Evolutionary conservation across 2,888 invertebrate genomes (phyloP).

Genomic region (Caenorhabditis auriculariae): DNA sequence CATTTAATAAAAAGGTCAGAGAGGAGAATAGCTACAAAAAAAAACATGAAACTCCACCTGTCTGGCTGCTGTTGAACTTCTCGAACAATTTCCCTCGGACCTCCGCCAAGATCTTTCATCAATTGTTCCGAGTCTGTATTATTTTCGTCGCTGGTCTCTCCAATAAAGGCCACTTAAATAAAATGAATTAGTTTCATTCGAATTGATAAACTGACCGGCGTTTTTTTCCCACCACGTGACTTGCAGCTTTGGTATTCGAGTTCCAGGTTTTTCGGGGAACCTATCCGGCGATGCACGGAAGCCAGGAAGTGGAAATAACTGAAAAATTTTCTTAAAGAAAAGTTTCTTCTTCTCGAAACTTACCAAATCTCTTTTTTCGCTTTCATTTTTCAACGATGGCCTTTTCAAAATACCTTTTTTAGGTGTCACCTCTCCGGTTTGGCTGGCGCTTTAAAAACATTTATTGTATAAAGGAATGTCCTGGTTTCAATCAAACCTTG

Average conservation of each 20-base stretch:
- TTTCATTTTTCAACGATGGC: constrained; percentile 21
- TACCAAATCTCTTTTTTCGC: not conserved
- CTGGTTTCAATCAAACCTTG: constrained; percentile 18
- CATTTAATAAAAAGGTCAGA: not conserved
- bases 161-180: constrained; percentile 57
- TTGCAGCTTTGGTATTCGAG: constrained; percentile 49
- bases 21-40: not conserved
- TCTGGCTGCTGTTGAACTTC: constrained; percentile 1
- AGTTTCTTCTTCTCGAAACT: not conserved
- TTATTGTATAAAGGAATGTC: not conserved
- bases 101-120: constrained; percentile 32
- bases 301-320: constrained; percentile 33
- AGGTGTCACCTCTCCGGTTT: constrained; percentile 27
- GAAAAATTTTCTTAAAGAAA: not conserved
- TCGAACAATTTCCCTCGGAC: constrained; percentile 9
- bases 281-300: constrained; percentile 46
- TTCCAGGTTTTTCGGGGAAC: constrained; percentile 39
- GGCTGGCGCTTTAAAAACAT: too few relatives aligned
- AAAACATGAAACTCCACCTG: not conserved
- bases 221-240: constrained; percentile 63
- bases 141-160: constrained; percentile 61
- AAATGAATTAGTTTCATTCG: not conserved
- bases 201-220: constrained; percentile 37
- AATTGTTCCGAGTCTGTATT: constrained; percentile 53
- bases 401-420: constrained; percentile 55